Conservation (phyloP, 2,888 invertebrate species). For the Lumbricus terrestris region DNA sequence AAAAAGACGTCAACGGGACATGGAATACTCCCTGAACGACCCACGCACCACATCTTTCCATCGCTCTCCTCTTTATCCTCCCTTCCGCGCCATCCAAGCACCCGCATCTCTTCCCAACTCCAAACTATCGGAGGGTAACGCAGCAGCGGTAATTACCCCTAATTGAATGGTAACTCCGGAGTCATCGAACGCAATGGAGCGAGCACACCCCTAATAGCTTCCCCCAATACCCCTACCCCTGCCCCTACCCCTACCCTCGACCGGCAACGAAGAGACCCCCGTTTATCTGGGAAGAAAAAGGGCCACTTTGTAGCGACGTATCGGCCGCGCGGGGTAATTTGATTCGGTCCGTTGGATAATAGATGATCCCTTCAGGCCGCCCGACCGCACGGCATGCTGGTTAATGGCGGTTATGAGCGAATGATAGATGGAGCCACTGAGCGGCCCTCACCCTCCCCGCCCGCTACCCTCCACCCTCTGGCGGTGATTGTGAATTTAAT, state of each 20-base stretch:
- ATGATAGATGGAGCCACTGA: background rate
- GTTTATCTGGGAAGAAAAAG: background rate
- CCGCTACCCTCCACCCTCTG: background rate
- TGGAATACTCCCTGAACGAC: background rate
- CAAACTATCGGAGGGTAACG: background rate
- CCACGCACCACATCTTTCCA: background rate
- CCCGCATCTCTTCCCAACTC: background rate
- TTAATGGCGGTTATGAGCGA: background rate
- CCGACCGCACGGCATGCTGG: background rate
- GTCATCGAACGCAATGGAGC: background rate
- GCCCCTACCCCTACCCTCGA: background rate
- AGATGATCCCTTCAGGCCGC: background rate
- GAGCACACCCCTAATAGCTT: background rate
- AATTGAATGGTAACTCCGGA: background rate
- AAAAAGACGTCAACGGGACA: constrained; percentile 3
- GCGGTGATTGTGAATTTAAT: background rate
- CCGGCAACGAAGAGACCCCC: background rate
- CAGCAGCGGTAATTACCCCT: background rate
- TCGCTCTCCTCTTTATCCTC: background rate
- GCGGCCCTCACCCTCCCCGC: background rate
- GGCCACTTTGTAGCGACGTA: background rate
- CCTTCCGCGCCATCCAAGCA: background rate
- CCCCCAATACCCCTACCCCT: background rate
- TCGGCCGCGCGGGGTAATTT: background rate
- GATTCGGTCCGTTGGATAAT: background rate